phyloP scores from a whole-genome alignment of 2,113 vertebrate genomes.

The Mormyrus iriodes region DNA sequence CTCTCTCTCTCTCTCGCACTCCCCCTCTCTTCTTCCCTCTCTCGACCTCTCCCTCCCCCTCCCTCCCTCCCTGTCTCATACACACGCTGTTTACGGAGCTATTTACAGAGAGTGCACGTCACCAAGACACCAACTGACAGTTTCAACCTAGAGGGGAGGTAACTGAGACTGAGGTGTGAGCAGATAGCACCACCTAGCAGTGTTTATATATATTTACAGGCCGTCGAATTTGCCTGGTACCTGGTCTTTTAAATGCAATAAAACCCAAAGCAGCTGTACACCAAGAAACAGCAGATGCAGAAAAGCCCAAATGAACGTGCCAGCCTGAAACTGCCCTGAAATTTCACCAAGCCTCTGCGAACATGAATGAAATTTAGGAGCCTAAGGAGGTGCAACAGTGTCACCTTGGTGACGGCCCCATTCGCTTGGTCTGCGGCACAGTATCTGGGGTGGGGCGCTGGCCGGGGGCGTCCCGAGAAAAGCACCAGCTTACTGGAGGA shows the following conservation, averaged over 20 bases:
- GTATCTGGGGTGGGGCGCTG: conserved; percentile 58
- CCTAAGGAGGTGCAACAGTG: neutral
- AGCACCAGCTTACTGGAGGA: conserved; percentile 60
- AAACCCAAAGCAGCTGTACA: neutral
- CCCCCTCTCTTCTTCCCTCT: no score
- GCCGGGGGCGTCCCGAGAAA: conserved; percentile 76
- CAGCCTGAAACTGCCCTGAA: neutral
- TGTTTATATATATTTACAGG: neutral
- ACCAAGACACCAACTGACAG: neutral
- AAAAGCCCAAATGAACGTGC: neutral
- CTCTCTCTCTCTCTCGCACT: neutral
- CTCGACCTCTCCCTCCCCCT: no score
- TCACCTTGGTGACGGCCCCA: conserved; percentile 72
- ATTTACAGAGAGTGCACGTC: neutral
- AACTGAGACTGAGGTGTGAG: neutral
- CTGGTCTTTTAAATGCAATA: neutral
- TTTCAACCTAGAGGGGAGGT: neutral
- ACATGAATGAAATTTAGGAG: neutral
- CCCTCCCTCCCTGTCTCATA: neutral
- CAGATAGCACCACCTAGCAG: neutral
- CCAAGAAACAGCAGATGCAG: neutral
- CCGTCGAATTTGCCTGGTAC: neutral
- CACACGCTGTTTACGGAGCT: neutral
- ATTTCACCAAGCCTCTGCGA: neutral
- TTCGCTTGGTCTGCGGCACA: conserved; percentile 70